Evolutionary conservation across 2,888 invertebrate genomes (phyloP).

Genomic region (Megastigmus dorsalis): DNA sequence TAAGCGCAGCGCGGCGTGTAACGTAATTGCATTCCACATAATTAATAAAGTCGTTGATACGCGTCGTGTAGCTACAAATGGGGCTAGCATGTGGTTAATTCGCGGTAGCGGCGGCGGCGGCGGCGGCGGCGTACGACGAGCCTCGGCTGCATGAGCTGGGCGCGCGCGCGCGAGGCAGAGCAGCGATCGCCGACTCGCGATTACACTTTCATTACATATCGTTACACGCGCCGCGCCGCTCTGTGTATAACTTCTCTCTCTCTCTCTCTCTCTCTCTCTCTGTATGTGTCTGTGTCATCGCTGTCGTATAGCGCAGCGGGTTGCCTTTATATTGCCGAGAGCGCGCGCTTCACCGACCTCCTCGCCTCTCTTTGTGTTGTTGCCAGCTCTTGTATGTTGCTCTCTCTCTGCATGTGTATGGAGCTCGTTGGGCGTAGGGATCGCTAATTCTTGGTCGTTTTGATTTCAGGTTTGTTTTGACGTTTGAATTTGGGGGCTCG

Average conservation of each 20-base stretch:
- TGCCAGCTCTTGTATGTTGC: too few species aligned
- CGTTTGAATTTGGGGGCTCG: too few species aligned
- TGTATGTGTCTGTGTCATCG: constrained; percentile 41
- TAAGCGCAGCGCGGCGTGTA: constrained; percentile 3
- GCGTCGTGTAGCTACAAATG: constrained; percentile 65
- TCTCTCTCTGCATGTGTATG: too few species aligned
- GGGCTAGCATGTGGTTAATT: constrained; percentile 68
- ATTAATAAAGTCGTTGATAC: constrained; percentile 67
- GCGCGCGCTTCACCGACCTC: neutral
- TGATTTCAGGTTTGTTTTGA: too few species aligned
- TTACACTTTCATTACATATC: constrained; percentile 67
- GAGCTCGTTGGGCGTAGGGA: too few species aligned
- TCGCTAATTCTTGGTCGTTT: too few species aligned
- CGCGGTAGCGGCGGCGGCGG: constrained; percentile 56
- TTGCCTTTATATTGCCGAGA: constrained; percentile 7
- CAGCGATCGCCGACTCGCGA: too few species aligned
- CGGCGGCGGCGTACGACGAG: constrained; percentile 64
- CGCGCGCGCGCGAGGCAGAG: too few species aligned
- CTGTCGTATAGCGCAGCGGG: constrained; percentile 45
- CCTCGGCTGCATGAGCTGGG: too few species aligned
- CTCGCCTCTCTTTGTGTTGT: too few species aligned
- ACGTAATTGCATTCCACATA: constrained; percentile 59
- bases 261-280: too few species aligned
- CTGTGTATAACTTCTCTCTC: too few species aligned
- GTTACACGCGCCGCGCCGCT: constrained; percentile 60